A percentile compares a stretch with the other conserved stretches of the same genome.
Evolutionary conservation across 2,888 invertebrate species (phyloP).

Genomic region (Sarcophaga carnaria): DNA sequence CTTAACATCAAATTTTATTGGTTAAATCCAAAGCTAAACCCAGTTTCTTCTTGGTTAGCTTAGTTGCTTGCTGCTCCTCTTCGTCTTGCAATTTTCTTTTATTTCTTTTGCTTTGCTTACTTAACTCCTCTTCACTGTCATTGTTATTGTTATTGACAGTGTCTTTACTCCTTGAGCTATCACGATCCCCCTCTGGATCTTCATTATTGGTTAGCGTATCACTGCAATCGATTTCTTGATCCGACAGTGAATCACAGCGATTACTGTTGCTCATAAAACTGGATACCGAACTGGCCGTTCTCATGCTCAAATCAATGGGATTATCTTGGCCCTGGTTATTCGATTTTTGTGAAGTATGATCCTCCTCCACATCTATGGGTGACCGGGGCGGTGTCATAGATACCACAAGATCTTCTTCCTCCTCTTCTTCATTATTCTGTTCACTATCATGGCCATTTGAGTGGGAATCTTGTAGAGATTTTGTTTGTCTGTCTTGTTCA

Average conservation of each 20-base stretch:
- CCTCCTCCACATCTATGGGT: slow-evolving; percentile 76
- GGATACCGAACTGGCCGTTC: slow-evolving; percentile 83
- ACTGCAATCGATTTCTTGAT: slow-evolving; percentile 50
- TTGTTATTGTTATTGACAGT: slow-evolving; percentile 69
- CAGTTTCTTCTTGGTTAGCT: slow-evolving; percentile 26
- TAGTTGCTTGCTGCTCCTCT: background rate
- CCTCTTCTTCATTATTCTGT: slow-evolving; percentile 77
- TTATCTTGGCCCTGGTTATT: slow-evolving; percentile 83
- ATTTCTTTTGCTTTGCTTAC: slow-evolving; percentile 16
- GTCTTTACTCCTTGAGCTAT: slow-evolving; percentile 69
- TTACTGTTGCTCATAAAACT: slow-evolving; percentile 76
- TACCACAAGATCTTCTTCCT: slow-evolving; percentile 83
- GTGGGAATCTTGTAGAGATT: slow-evolving; percentile 40
- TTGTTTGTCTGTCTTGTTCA: slow-evolving; percentile 28
- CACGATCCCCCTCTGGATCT: slow-evolving; percentile 63
- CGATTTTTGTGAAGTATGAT: slow-evolving; percentile 75
- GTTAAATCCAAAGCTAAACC: slow-evolving; percentile 62
- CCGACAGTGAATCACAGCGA: slow-evolving; percentile 60
- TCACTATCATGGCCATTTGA: slow-evolving; percentile 67
- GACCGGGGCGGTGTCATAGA: slow-evolving; percentile 84
- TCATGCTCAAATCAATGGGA: slow-evolving; percentile 91
- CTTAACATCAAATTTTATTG: slow-evolving; percentile 32
- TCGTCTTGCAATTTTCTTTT: slow-evolving; percentile 49
- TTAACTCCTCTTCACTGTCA: slow-evolving; percentile 41
- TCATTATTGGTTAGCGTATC: slow-evolving; percentile 64